Evolutionary conservation across 2,113 vertebrate species (phyloP).

Genomic region (Paedocypris sp.): DNA sequence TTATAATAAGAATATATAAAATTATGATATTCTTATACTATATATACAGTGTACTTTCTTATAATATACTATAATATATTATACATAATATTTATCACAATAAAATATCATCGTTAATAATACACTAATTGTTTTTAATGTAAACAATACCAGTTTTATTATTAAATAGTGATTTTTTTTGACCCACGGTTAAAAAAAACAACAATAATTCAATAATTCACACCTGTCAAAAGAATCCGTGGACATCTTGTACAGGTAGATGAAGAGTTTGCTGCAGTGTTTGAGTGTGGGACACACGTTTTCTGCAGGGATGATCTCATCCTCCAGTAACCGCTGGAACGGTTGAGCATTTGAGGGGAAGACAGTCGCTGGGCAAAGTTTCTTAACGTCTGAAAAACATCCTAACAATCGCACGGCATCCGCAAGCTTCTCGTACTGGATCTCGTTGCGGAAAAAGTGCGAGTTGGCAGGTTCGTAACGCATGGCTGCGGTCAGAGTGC

Average conservation of each 20-base stretch:
- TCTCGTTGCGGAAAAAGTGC: constrained; percentile 93
- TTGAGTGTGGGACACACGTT: constrained; percentile 78
- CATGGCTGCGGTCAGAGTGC: constrained; percentile 92
- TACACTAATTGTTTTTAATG: too few species aligned
- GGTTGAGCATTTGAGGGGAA: constrained; percentile 85
- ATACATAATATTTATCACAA: too few species aligned
- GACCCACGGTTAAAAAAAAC: background rate
- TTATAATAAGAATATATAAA: too few species aligned
- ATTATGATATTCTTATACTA: too few species aligned
- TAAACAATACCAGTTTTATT: too few species aligned
- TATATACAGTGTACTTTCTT: too few species aligned
- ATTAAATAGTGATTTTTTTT: too few species aligned
- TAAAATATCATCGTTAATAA: too few species aligned
- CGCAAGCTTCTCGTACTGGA: constrained; percentile 96
- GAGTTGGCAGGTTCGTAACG: constrained; percentile 96
- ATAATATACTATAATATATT: too few species aligned
- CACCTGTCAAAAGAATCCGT: constrained; percentile 98
- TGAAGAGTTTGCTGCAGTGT: constrained; percentile 95
- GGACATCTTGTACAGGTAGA: constrained; percentile 95
- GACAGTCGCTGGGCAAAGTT: constrained; percentile 65
- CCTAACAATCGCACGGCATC: constrained; percentile 91
- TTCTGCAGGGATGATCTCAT: constrained; percentile 70
- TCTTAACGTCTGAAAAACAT: constrained; percentile 89
- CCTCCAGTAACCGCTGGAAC: constrained; percentile 89
- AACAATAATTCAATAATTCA: constrained; percentile 26